Evolutionary conservation across 1,140 invertebrate genomes (phyloP), one percentile per base, ranked within the genome.

Genomic region (Hylaeus volcanicus): DNA sequence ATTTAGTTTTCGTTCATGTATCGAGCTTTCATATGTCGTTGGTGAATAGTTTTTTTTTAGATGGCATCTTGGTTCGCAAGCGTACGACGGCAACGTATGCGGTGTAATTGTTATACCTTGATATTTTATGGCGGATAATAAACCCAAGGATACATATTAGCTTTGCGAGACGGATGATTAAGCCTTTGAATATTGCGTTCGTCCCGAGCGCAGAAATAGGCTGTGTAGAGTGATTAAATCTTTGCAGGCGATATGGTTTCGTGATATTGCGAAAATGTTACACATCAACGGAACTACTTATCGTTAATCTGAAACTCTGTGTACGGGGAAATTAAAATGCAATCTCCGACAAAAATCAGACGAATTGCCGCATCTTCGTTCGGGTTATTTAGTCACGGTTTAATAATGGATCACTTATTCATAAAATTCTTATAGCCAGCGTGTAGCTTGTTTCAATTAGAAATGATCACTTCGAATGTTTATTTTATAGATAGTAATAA

Each of bases 101-200:
- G 45, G 51, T 15, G 58, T 58, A 78, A 78, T 78, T 58, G 76
- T 78, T 63, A 78, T 37, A 55, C 68, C 51, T 48, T 45, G 41
- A 65, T 41, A 45, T 64, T 73, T 79, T 65, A 79, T 12, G 48
- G 61, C 26, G 70, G 51, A 65, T 56, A 64, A 72, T 73, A 73
- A 79, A 79, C 65, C 41, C 51, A 45, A 65, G 70, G 14, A 64
- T 55, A 73, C 61, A 48, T 73, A 79, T 73, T 79, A 64, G 60
- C 51, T 73, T 56, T 53, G 63, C 11, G 3, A 56, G 71, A 79
- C 41, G 51, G 41, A 66, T 58, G 61, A 79, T 74, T 65, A 79
- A 79, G 37, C 48, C 70, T 74, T 79, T 79, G 65, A 79, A 74
- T 74, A 74, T 74, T 58, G 70, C 77, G 41, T 41, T 55, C 3